A percentile compares a stretch with the other conserved stretches of the same genome.
phyloP scores from a whole-genome alignment of 2,888 invertebrate genomes.

The Philereme vetulata region DNA sequence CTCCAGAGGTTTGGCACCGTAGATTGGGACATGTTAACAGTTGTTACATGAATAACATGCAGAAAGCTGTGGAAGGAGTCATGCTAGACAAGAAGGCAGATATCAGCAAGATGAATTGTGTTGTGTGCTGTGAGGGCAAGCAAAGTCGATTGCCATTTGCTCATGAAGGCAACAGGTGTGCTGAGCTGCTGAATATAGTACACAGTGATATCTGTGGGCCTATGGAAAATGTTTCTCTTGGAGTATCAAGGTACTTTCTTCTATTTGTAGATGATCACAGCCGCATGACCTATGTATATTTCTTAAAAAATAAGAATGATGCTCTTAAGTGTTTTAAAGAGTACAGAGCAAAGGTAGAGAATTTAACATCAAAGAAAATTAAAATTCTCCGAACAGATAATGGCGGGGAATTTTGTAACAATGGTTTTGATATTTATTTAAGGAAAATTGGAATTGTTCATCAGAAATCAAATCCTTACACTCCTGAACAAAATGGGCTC shows the following conservation, averaged over 20 bases:
- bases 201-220: constrained; percentile 20
- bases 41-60: too few species aligned
- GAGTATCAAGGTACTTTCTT: constrained; percentile 14
- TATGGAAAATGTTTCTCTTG: constrained; percentile 2
- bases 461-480: neutral
- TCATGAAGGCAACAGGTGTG: constrained; percentile 4
- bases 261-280: constrained; percentile 24
- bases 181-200: constrained; percentile 1
- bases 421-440: neutral
- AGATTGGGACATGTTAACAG: too few species aligned
- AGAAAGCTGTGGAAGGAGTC: too few species aligned
- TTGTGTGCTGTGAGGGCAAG: constrained; percentile 23
- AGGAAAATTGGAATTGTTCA: neutral
- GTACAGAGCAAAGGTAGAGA: neutral
- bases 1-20: too few species aligned
- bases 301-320: constrained; percentile 14
- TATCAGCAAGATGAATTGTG: constrained; percentile 10
- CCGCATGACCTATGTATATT: constrained; percentile 17
- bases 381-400: too few species aligned
- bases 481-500: neutral
- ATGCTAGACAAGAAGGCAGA: too few species aligned
- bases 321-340: neutral
- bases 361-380: neutral
- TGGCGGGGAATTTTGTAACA: neutral
- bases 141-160: constrained; percentile 13